phyloP scores from a whole-genome alignment of 2,113 vertebrate species.

The Mormyrus iriodes region DNA sequence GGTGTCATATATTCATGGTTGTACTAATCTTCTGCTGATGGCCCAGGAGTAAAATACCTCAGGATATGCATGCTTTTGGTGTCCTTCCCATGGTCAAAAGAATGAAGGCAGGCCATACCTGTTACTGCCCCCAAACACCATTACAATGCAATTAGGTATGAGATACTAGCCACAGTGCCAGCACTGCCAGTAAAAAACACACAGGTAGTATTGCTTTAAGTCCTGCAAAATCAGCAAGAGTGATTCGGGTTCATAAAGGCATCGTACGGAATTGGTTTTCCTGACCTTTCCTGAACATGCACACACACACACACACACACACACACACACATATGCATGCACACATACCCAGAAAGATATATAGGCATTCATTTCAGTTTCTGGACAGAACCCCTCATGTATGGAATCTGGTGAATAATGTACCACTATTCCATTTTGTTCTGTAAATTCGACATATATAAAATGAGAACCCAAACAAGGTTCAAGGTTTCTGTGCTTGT shows the following conservation, averaged over 20 bases:
- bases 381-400: neutral
- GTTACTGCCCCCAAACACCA: neutral
- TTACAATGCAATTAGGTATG: neutral
- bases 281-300: neutral
- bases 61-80: neutral
- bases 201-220: neutral
- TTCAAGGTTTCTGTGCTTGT: neutral
- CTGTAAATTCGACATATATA: neutral
- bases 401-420: slow-evolving; percentile 1
- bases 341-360: neutral
- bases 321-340: neutral
- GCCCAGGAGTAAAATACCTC: neutral
- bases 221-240: neutral
- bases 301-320: neutral
- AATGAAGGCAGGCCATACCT: neutral
- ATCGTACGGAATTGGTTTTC: neutral
- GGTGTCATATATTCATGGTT: neutral
- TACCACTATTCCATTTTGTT: too few relatives aligned
- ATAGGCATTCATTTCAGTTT: neutral
- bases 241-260: neutral
- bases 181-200: neutral
- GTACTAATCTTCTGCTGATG: neutral
- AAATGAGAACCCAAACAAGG: neutral
- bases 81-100: neutral
- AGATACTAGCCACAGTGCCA: neutral